These are phyloP conservation scores for Bubo scandiacus DNA, from an alignment of 2,113 vertebrate genomes.

Conservation along the genomic window DNA sequence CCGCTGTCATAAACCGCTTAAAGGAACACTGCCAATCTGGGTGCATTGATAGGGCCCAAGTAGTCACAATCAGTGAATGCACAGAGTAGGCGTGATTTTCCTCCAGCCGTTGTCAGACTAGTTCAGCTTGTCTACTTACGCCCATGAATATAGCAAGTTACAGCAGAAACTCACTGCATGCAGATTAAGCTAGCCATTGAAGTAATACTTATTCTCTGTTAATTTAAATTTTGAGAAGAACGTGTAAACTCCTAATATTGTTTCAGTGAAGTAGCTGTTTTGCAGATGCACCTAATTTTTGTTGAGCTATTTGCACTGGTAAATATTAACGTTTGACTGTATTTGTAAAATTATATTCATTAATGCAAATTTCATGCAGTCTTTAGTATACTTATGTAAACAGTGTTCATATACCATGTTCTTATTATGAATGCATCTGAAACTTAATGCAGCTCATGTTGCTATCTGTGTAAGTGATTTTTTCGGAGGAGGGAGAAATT, in stretches of 20 bases:
- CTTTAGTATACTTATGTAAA: conserved; percentile 16
- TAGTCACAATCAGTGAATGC: neutral
- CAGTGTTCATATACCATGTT: neutral
- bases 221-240: neutral
- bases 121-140: neutral
- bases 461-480: neutral
- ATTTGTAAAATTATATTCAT: conserved; percentile 29
- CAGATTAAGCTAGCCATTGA: neutral
- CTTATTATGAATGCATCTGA: neutral
- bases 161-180: neutral
- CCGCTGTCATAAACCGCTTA: neutral
- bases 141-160: neutral
- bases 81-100: neutral
- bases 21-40: neutral
- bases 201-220: neutral
- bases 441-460: neutral
- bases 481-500: neutral
- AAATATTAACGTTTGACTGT: conserved; percentile 33
- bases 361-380: conserved; percentile 10
- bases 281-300: neutral
- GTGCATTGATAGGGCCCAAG: neutral
- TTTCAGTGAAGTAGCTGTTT: neutral
- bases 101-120: neutral
- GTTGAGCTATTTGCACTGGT: neutral
- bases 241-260: neutral